Evolutionary conservation across 1,140 invertebrate genomes (phyloP).

Genomic region (Tenebrio molitor): DNA sequence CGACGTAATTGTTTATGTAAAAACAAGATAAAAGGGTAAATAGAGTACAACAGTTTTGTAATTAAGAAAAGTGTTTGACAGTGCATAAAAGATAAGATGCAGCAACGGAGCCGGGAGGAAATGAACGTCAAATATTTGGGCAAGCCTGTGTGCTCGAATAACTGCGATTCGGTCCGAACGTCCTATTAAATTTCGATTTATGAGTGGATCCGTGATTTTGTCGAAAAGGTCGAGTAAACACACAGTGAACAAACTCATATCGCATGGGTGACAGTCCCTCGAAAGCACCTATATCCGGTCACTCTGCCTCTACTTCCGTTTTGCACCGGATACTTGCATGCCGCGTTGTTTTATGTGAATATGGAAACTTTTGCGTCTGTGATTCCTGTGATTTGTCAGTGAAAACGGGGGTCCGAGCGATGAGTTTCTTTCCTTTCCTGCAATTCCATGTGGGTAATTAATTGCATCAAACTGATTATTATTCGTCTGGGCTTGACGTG

Average conservation of each 20-base stretch:
- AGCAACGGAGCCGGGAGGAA: slow-evolving; percentile 4
- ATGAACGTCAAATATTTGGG: slow-evolving; percentile 25
- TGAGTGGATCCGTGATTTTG: not conserved
- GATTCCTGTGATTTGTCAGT: slow-evolving; percentile 39
- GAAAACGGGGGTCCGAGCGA: not conserved
- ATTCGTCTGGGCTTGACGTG: no score
- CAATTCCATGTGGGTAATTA: not conserved
- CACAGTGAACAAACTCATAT: slow-evolving; percentile 38
- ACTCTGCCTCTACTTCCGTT: not conserved
- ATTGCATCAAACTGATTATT: no score
- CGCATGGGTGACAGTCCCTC: slow-evolving; percentile 44
- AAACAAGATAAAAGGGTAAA: slow-evolving; percentile 22
- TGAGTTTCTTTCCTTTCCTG: slow-evolving; percentile 6
- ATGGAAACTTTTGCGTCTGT: slow-evolving; percentile 30
- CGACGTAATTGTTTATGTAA: slow-evolving; percentile 15
- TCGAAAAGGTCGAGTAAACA: slow-evolving; percentile 30
- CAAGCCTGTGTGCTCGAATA: not conserved
- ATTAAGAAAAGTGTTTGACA: slow-evolving; percentile 3
- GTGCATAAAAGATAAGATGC: slow-evolving; percentile 2
- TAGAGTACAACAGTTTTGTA: slow-evolving; percentile 26
- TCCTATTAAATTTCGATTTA: slow-evolving; percentile 33
- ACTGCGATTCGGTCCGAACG: not conserved
- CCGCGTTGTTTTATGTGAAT: slow-evolving; percentile 16
- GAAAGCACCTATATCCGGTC: slow-evolving; percentile 46
- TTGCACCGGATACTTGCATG: slow-evolving; percentile 36